Percentiles rank a stretch among this genome's conserved stretches.
Evolutionary conservation across 2,113 vertebrate genomes (phyloP).

Genomic region (Halcyon malimbica): DNA sequence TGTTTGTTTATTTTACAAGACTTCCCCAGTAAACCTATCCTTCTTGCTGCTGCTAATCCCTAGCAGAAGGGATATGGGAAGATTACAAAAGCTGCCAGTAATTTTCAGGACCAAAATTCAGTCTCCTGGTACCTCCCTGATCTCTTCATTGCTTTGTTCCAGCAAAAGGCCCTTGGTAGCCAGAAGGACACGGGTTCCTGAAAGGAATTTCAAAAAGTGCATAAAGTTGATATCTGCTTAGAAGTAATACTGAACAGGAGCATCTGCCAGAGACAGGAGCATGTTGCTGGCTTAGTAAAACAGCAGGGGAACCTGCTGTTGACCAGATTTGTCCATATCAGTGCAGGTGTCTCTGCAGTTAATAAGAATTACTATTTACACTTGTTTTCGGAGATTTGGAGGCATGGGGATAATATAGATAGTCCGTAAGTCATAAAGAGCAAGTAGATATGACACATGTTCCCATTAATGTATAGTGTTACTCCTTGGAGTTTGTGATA

Average conservation of each 20-base stretch:
- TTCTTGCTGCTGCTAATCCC: slow-evolving; percentile 48
- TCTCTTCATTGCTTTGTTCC: slow-evolving; percentile 67
- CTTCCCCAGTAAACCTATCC: slow-evolving; percentile 7
- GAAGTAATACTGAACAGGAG: slow-evolving; percentile 61
- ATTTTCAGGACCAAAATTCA: slow-evolving; percentile 47
- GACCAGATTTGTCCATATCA: slow-evolving; percentile 73
- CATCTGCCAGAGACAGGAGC: slow-evolving; percentile 72
- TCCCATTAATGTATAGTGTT: slow-evolving; percentile 58
- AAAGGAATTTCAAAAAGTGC: slow-evolving; percentile 71
- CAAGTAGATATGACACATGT: slow-evolving; percentile 58
- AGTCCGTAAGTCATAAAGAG: slow-evolving; percentile 59
- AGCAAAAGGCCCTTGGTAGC: slow-evolving; percentile 61
- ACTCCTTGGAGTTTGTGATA: slow-evolving; percentile 49
- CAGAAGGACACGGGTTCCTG: slow-evolving; percentile 70
- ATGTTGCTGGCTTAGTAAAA: slow-evolving; percentile 72
- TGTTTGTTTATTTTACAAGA: slow-evolving; percentile 48
- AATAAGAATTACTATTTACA: slow-evolving; percentile 77
- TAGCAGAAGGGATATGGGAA: slow-evolving; percentile 48
- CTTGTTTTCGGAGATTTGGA: slow-evolving; percentile 69
- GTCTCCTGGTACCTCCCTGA: slow-evolving; percentile 58
- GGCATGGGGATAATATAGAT: slow-evolving; percentile 54
- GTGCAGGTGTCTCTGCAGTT: slow-evolving; percentile 72
- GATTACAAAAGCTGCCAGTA: slow-evolving; percentile 49
- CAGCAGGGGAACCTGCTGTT: slow-evolving; percentile 79
- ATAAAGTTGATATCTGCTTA: slow-evolving; percentile 67